Base-by-base conservation (phyloP, 2,113 vertebrate genomes). In the Burhinus oedicnemus region DNA sequence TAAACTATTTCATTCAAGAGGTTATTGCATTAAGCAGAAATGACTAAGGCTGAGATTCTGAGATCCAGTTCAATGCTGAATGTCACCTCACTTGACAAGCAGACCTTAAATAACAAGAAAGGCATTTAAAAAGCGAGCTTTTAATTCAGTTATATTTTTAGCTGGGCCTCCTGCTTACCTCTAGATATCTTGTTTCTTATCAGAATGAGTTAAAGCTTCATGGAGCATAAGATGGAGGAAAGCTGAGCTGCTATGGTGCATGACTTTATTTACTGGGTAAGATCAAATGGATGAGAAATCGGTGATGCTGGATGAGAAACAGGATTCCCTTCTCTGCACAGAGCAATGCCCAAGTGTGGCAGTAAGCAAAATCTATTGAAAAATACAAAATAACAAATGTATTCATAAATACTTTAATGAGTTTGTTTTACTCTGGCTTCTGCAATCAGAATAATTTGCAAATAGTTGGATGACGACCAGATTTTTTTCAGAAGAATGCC, bases 21-120 rank as follows among this genome's bases (percentile, higher is more conserved):
- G 78, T 94, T 97, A 95, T 96, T 97, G 74, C 91, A 89, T 97
- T 95, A 96, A 97, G 70, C 81, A 95, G 89, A 89, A 96, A 94
- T 95, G 44, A 87, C 77, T 94, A 89, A 91, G 78, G 44, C 89
- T 84, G 77, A 96, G 91, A 85, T 91, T 93, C 44, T 77, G 65
- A 95, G 32, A 69, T 76, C 54, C 66, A 89, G 87, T 83, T 95
- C 89, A 72, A 18, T 92, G 74, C 91, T 89, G 95, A 93, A 94
- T 87, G 77, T 90, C 91, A 95, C 69, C 83, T 95, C 83, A 61
- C 38, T 94, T 93, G 81, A 91, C 74, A 91, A 93, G 87, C 65
- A 93, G 61, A 91, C 76, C 52, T 95, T 79, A 91, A 92, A 84
- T 79, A 92, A 79, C 74, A 92, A 87, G 86, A 87, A 92, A 92